Conservation (phyloP, 2,113 vertebrate species). For the Heloderma charlesbogerti region DNA sequence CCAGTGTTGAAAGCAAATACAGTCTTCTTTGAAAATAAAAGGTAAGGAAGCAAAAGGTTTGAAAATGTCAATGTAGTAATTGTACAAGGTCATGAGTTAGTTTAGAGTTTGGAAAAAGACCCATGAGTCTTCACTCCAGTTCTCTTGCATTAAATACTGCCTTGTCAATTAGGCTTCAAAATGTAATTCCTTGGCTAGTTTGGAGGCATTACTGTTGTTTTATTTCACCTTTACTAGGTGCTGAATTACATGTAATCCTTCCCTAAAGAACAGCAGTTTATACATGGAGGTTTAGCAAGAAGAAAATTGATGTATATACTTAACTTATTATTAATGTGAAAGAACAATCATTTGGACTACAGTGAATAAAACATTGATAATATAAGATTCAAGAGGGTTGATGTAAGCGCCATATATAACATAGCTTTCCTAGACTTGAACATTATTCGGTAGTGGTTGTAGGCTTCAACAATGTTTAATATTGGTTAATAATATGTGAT, state of each 20-base stretch:
- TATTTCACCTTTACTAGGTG: constrained; percentile 13
- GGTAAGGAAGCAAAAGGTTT: background rate
- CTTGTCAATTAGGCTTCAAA: constrained; percentile 6
- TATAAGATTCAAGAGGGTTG: background rate
- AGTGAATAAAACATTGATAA: background rate
- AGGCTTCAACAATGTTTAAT: background rate
- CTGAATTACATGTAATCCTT: constrained; percentile 26
- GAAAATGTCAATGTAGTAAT: background rate
- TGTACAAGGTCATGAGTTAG: background rate
- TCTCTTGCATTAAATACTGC: background rate
- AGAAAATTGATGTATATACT: constrained; percentile 4
- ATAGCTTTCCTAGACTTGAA: background rate
- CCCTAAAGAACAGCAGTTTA: constrained; percentile 10
- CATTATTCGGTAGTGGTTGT: background rate
- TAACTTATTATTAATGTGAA: background rate
- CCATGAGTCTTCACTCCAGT: background rate
- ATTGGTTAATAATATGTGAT: background rate
- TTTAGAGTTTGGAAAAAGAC: background rate
- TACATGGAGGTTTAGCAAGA: constrained; percentile 12
- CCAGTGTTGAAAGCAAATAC: background rate
- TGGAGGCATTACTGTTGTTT: background rate
- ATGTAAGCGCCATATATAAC: background rate
- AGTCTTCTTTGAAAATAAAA: background rate
- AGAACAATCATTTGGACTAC: background rate
- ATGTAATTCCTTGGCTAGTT: background rate